These are phyloP conservation scores for Adelges cooleyi DNA, from an alignment of 1,140 invertebrate species.

Conservation along the genomic window DNA sequence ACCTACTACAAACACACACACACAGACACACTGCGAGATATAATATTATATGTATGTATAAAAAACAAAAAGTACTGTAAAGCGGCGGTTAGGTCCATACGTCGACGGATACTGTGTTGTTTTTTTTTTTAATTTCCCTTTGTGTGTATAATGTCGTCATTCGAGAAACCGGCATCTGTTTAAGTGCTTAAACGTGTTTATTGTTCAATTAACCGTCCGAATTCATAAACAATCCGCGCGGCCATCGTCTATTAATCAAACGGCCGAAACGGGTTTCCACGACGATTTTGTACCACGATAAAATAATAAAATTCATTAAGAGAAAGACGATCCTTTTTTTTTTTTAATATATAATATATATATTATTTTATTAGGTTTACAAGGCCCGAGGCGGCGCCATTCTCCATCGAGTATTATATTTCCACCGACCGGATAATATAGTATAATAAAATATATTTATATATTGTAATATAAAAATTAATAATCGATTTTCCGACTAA, in stretches of 20 bases:
- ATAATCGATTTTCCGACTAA: too few relatives aligned
- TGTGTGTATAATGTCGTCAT: slow-evolving; percentile 4
- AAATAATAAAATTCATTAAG: slow-evolving; percentile 28
- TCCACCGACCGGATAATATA: too few relatives aligned
- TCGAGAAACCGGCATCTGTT: slow-evolving; percentile 25
- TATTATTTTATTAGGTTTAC: too few relatives aligned
- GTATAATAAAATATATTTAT: too few relatives aligned
- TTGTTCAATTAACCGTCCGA: slow-evolving; percentile 28
- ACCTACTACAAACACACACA: too few relatives aligned
- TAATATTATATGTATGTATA: too few relatives aligned
- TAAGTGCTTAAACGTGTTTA: slow-evolving; percentile 29
- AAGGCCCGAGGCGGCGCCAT: too few relatives aligned
- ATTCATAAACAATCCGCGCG: slow-evolving; percentile 27
- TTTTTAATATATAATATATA: too few relatives aligned
- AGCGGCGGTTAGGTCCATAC: background rate
- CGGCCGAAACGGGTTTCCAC: slow-evolving; percentile 14
- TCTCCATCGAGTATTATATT: too few relatives aligned
- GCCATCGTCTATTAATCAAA: slow-evolving; percentile 28
- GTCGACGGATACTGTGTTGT: background rate
- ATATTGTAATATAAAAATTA: too few relatives aligned
- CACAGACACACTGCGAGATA: too few relatives aligned
- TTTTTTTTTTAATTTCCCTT: slow-evolving; percentile 27
- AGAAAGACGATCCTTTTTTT: background rate
- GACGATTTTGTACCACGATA: slow-evolving; percentile 27
- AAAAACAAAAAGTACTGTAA: background rate